Base-by-base conservation (phyloP, 2,113 vertebrate genomes). In the Ctenodactylus gundi region DNA sequence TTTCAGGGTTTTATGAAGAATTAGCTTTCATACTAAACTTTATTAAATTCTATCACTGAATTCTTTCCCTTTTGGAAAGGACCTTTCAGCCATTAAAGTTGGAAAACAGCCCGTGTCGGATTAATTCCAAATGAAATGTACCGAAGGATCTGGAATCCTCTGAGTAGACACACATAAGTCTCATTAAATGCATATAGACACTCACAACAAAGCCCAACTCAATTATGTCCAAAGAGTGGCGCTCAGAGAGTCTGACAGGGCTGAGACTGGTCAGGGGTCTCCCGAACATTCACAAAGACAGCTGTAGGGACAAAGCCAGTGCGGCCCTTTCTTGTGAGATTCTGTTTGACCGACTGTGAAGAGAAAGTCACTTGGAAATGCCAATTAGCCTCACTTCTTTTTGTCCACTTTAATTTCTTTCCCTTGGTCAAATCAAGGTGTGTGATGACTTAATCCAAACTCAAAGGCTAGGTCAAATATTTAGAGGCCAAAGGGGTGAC, bases 61-160 rank as follows among this genome's bases (percentile, higher is more conserved):
- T 97, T 96, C 83, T 97, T 98, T 98, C 86, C 94, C 93, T 94
- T 95, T 97, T 91, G 92, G 96, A 98, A 97, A 96, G 96, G 96
- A 96, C 84, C 91, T 94, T 97, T 96, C 92, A 96, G 97, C 96
- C 97, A 98, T 97, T 97, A 97, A 97, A 14, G 7, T 85, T 98
- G 98, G 97, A 98, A 96, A 97, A 95, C 8, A 95, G 97, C 95
- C 97, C 97, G 94, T 0, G 0, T 94, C 81, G 39, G 97, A 97
- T 97, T 97, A 94, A 96, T 97, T 98, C 97, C 98, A 98, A 98
- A 97, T 97, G 95, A 98, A 98, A 98, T 97, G 95, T 94, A 96
- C 94, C 80, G 82, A 73, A 98, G 94, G 96, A 96, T 80, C 92
- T 96, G 92, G 96, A 95, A 94, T 96, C 92, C 86, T 97, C 96